Evolutionary conservation across 2,888 invertebrate genomes (phyloP).

Genomic region (Stegophylla sp.): DNA sequence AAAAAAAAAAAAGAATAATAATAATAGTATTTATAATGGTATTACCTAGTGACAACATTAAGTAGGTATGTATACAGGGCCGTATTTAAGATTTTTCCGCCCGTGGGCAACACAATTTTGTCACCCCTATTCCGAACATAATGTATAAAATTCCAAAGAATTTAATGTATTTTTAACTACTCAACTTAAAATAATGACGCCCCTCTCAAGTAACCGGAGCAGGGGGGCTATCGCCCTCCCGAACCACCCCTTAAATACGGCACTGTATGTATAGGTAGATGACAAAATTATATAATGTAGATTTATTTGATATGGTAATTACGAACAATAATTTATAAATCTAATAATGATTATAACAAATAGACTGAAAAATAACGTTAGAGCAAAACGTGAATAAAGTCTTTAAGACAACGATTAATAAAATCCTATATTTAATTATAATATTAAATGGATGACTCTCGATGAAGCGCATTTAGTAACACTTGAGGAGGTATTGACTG

Average conservation of each 20-base stretch:
- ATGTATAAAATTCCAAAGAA: no score
- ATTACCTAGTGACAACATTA: neutral
- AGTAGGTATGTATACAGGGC: no score
- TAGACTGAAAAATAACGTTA: neutral
- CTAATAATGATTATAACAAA: constrained; percentile 11
- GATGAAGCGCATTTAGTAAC: constrained; percentile 21
- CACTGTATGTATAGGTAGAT: no score
- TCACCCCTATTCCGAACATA: no score
- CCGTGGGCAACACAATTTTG: no score
- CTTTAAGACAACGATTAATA: constrained; percentile 18
- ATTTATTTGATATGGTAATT: constrained; percentile 7
- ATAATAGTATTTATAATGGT: neutral
- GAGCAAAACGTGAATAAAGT: constrained; percentile 22
- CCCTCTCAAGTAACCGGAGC: no score
- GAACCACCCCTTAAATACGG: no score
- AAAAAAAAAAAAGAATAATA: neutral
- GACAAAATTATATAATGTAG: neutral
- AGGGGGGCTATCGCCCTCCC: no score
- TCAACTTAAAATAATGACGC: no score
- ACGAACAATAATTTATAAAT: constrained; percentile 7
- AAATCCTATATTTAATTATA: neutral
- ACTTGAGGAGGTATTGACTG: neutral
- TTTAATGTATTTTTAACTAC: no score
- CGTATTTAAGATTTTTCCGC: no score
- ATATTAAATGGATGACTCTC: constrained; percentile 35